These are phyloP conservation scores for Eristalis tenax DNA, from an alignment of 2,888 invertebrate genomes.

Conservation along the genomic window DNA sequence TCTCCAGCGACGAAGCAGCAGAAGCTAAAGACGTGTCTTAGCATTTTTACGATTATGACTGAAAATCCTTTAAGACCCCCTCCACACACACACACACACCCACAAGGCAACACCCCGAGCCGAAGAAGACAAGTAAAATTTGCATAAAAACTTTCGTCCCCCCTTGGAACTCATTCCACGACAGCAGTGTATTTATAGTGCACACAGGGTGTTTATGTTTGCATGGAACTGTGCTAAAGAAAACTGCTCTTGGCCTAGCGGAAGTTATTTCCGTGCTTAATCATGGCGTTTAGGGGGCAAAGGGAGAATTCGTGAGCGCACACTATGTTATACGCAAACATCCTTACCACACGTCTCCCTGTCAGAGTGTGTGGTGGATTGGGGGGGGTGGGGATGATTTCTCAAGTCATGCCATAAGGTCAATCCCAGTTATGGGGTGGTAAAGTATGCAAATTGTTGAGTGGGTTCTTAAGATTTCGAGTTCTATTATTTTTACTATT, in stretches of 20 bases:
- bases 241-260: constrained; percentile 69
- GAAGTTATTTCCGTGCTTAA: constrained; percentile 73
- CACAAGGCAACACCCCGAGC: background rate
- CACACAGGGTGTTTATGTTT: constrained; percentile 65
- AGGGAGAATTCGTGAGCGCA: constrained; percentile 21
- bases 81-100: constrained; percentile 3
- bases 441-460: constrained; percentile 71
- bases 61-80: constrained; percentile 55
- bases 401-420: constrained; percentile 59
- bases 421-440: constrained; percentile 62
- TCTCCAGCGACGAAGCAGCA: background rate
- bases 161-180: background rate
- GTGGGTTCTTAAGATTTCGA: constrained; percentile 69
- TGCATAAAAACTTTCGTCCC: constrained; percentile 62
- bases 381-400: constrained; percentile 12
- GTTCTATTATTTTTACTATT: constrained; percentile 65
- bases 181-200: constrained; percentile 55
- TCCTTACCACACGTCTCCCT: constrained; percentile 1
- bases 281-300: constrained; percentile 46
- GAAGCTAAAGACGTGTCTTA: constrained; percentile 52
- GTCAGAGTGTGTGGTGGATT: background rate
- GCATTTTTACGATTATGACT: constrained; percentile 64
- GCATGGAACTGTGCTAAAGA: constrained; percentile 48
- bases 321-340: constrained; percentile 1
- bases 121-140: constrained; percentile 41